Base-by-base conservation (phyloP, 2,888 invertebrate genomes). In the Acheta domesticus region DNA sequence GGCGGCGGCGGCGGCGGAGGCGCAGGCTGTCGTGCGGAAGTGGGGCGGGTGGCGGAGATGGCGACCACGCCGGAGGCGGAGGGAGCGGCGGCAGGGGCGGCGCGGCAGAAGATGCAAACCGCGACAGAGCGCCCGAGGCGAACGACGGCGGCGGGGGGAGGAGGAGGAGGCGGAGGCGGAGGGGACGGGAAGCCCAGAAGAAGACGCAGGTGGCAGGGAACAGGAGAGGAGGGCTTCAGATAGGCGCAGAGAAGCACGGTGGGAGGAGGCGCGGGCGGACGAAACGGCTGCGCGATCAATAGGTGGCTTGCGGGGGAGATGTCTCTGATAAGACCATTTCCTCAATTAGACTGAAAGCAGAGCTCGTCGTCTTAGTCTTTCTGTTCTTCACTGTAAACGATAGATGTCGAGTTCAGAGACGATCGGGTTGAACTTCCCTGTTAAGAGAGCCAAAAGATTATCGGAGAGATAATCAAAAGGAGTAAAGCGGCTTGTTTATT, bases 251-350 rank as follows among this genome's bases (percentile, higher is more conserved):
- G 16, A 4, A 62, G 62, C 62, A 14, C 36, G 62, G 62, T 62
- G 62, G 62, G 62, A 14, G 62, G 62, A 36, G 36, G 36, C 36
- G 62, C n/a, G 16, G 62, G n/a, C 14, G 62, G 62, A 62, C 62
- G 16, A 62, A 14, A n/a, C 62, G 62, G 62, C 62, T n/a, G 4
- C 62, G 3, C 62, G 62, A 62, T 62, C 62, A 62, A 62, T 62
- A 62, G 62, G 62, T 62, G 62, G 62, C 62, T 62, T 62, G 62
- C 62, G 62, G 62, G 62, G 62, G 16, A 62, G 16, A 19, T n/a
- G n/a, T 62, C 62, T 62, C 62, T 62, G 62, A 62, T 62, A 62
- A 62, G 62, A 62, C n/a, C 62, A 62, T 62, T 62, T 62, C 62
- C 62, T 62, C 62, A 62, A 62, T 62, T 62, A 62, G 16, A 62